Base-by-base conservation (phyloP, 2,888 invertebrate species). In the Campaea margaritaria region DNA sequence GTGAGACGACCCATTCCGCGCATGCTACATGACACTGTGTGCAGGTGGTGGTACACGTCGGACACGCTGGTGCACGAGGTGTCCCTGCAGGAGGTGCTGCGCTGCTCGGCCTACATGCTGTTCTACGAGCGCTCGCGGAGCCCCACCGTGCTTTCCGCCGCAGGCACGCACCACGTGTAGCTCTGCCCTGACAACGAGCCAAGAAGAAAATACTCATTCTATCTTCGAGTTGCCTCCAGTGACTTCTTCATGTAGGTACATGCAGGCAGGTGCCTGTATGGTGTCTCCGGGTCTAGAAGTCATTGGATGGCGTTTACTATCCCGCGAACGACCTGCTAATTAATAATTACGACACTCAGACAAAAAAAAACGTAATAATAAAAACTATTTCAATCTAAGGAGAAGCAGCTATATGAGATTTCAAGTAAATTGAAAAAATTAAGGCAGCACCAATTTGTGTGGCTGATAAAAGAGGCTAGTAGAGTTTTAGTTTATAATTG, bases 51-150 rank as follows among this genome's bases (percentile, higher is more conserved):
- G 88, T 96, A 96, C 83, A 96, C 97, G 0, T 97, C 97, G 0
- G 98, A 98, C 87, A 95, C 96, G 2, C 93, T 96, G 64, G 97
- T 99, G 10, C 95, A 96, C 70, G 96, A 96, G 84, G 96, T 96
- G 31, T 93, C 95, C 0, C 93, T 97, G 46, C 94, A 95, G 48
- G 96, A 97, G 81, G 99, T 98, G 52, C 93, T 98, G 14, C 94
- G 95, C 69, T 95, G 96, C 73, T 95, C 96, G 56, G 98, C 98
- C 13, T 99, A 99, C 91, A 95, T 99, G 94, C 93, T 99, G 64
- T 98, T 98, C 92, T 99, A 99, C 87, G 98, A 99, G 83, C 89
- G 93, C 46, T 81, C 84, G 38, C 62, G 78, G 69, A 48, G 67
- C 53, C 62, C 28, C 48, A 56, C 63, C 43, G 48, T 58, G 10